Percentiles rank a stretch among this genome's conserved stretches.
phyloP scores from a whole-genome alignment of 2,113 vertebrate genomes.

The Xerus inauris region DNA sequence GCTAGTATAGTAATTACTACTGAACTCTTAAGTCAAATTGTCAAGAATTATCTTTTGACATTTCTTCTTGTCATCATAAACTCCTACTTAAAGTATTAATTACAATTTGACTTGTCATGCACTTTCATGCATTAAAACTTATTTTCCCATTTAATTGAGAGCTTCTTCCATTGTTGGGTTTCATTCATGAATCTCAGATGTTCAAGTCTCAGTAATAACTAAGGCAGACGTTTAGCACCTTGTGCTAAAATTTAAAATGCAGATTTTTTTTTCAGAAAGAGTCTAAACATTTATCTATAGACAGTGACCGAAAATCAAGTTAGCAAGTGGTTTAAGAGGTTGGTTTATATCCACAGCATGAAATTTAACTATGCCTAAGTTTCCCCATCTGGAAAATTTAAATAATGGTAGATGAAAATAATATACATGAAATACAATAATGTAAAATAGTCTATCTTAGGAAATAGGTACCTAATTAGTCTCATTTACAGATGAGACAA shows the following conservation, averaged over 20 bases:
- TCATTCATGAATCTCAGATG: not conserved
- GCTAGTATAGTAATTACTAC: not conserved
- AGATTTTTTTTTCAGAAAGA: not conserved
- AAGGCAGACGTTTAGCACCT: not conserved
- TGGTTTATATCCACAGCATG: not conserved
- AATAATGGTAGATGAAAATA: not conserved
- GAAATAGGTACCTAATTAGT: not conserved
- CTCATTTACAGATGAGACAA: not conserved
- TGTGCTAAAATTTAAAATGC: slow-evolving; percentile 42
- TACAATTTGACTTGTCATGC: slow-evolving; percentile 1
- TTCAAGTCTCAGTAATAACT: not conserved
- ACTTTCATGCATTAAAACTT: not conserved
- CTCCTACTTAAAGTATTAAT: slow-evolving; percentile 21
- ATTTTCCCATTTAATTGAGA: slow-evolving; percentile 8
- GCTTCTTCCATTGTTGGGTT: not conserved
- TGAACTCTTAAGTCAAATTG: not conserved
- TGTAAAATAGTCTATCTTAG: not conserved
- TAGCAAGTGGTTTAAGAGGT: not conserved
- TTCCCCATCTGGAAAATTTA: not conserved
- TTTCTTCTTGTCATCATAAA: not conserved
- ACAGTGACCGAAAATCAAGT: not conserved
- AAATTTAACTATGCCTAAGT: not conserved
- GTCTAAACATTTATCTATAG: not conserved
- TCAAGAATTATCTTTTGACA: not conserved
- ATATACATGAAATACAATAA: not conserved